These are phyloP conservation scores for Papilio demoleus DNA, from an alignment of 2,888 invertebrate species.

Conservation along the genomic window DNA sequence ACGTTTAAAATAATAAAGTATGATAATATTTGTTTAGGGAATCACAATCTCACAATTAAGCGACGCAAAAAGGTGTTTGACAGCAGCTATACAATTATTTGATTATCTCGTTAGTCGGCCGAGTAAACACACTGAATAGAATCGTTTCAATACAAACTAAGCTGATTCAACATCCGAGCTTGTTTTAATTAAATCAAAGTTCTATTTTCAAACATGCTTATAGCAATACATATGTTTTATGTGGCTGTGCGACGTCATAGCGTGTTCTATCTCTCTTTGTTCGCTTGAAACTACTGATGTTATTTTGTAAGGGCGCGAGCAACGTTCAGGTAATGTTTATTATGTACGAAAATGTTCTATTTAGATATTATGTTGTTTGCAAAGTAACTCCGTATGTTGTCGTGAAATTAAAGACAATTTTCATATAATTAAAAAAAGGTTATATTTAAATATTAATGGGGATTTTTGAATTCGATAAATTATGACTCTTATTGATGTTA, in stretches of 20 bases:
- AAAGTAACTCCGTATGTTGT: too few relatives aligned
- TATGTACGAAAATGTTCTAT: too few relatives aligned
- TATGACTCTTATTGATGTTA: too few relatives aligned
- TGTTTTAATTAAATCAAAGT: constrained; percentile 45
- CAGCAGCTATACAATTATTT: constrained; percentile 48
- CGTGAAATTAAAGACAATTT: too few relatives aligned
- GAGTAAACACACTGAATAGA: constrained; percentile 45
- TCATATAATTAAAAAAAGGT: too few relatives aligned
- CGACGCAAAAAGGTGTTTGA: constrained; percentile 29
- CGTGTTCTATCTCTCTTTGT: background rate
- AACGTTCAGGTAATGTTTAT: constrained; percentile 28
- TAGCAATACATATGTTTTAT: background rate
- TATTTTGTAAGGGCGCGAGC: background rate
- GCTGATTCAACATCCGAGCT: constrained; percentile 32
- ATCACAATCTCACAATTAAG: constrained; percentile 21
- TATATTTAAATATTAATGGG: too few relatives aligned
- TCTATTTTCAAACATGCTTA: constrained; percentile 19
- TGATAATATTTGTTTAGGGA: constrained; percentile 3
- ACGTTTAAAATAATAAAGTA: background rate
- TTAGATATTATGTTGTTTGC: too few relatives aligned
- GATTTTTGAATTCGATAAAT: too few relatives aligned
- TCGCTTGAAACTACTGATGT: background rate
- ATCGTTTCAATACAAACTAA: constrained; percentile 43
- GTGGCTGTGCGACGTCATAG: background rate
- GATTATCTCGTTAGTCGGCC: constrained; percentile 44